Percentiles rank a stretch among this genome's conserved stretches.
Conservation (phyloP, 1,140 invertebrate genomes). For the Apocrypta bakeri region DNA sequence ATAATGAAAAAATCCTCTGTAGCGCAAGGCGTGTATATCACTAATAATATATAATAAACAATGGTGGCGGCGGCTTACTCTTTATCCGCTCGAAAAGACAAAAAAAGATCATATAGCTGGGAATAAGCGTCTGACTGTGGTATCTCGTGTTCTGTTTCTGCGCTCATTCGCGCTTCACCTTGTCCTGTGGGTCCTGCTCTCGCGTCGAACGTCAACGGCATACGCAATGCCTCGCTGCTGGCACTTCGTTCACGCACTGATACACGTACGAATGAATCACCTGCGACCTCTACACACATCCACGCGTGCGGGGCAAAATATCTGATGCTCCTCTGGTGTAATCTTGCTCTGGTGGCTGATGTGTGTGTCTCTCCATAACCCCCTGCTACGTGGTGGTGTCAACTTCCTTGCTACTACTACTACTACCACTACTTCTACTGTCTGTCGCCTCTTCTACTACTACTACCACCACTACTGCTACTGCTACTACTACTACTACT, state of each 20-base stretch:
- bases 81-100: background rate
- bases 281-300: slow-evolving; percentile 30
- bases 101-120: slow-evolving; percentile 43
- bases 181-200: slow-evolving; percentile 46
- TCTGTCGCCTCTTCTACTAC: background rate
- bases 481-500: slow-evolving; percentile 23
- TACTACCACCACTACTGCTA: slow-evolving; percentile 27
- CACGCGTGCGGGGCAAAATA: slow-evolving; percentile 5
- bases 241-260: background rate
- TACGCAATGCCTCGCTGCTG: too few species aligned
- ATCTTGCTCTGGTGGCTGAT: background rate
- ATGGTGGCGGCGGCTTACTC: slow-evolving; percentile 65
- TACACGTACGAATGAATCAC: background rate
- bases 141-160: slow-evolving; percentile 65
- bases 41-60: slow-evolving; percentile 23
- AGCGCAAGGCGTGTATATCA: slow-evolving; percentile 65
- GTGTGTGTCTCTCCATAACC: slow-evolving; percentile 9
- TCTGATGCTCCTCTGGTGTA: slow-evolving; percentile 34
- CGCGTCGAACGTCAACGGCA: background rate
- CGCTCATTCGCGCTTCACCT: slow-evolving; percentile 61
- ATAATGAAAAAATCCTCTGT: background rate
- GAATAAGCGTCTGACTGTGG: slow-evolving; percentile 69
- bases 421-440: slow-evolving; percentile 27
- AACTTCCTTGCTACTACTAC: slow-evolving; percentile 15
- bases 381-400: slow-evolving; percentile 4